Conservation (phyloP, 2,888 invertebrate genomes). For the Heliconius ethilla region DNA sequence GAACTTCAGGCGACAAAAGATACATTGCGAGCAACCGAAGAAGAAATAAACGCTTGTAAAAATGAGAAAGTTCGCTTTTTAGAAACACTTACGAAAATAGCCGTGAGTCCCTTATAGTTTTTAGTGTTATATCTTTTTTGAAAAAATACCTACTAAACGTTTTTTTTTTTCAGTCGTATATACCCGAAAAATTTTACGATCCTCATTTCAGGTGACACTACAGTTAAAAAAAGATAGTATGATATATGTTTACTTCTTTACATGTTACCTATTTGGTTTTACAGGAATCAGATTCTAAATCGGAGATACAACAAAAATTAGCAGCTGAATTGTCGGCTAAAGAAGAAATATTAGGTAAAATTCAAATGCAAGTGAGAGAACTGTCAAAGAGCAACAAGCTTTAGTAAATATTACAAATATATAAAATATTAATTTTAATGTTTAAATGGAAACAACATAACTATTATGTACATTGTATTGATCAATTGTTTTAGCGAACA, state of each 20-base stretch:
- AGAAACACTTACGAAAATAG: conserved; percentile 72
- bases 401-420: conserved; percentile 57
- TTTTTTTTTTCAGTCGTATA: conserved; percentile 67
- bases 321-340: conserved; percentile 75
- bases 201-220: conserved; percentile 51
- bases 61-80: conserved; percentile 73
- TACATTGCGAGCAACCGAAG: conserved; percentile 67
- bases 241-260: neutral
- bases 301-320: conserved; percentile 75
- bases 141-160: conserved; percentile 6
- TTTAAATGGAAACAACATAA: neutral
- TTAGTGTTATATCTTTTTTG: neutral
- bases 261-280: conserved; percentile 45
- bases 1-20: conserved; percentile 76
- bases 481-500: conserved; percentile 61
- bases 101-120: conserved; percentile 55
- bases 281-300: conserved; percentile 72
- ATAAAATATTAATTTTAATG: neutral
- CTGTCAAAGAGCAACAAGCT: conserved; percentile 71
- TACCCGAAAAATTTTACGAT: conserved; percentile 62
- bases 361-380: conserved; percentile 74
- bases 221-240: neutral
- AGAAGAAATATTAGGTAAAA: conserved; percentile 72
- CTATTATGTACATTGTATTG: neutral
- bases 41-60: conserved; percentile 68